phyloP scores from a whole-genome alignment of 2,113 vertebrate genomes.

The Xyrauchen texanus region DNA sequence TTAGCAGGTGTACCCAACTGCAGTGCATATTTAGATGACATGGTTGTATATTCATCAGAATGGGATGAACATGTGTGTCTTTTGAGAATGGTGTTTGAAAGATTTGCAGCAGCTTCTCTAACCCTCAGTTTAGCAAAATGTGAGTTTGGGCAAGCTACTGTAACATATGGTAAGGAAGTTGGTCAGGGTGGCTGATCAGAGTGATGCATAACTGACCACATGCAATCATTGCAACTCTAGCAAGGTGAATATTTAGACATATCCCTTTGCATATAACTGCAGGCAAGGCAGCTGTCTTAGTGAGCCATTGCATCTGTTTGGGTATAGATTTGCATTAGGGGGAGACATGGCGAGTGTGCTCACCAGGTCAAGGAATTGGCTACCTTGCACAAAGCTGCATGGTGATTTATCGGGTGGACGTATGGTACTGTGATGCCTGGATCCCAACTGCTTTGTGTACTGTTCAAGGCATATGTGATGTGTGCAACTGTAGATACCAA shows the following conservation, averaged over 20 bases:
- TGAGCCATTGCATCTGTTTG: slow-evolving; percentile 12
- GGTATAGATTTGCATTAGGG: neutral
- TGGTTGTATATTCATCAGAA: neutral
- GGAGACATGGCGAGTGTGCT: neutral
- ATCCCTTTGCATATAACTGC: neutral
- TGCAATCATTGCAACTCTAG: neutral
- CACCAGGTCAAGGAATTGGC: slow-evolving; percentile 3
- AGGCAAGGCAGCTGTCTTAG: neutral
- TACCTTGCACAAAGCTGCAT: neutral
- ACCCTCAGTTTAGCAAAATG: neutral
- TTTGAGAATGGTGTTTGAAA: neutral
- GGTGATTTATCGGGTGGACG: slow-evolving; percentile 12
- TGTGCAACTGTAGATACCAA: neutral
- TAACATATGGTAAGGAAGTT: no score
- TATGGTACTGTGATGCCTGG: slow-evolving; percentile 13
- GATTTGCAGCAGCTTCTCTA: neutral
- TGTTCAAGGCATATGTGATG: neutral
- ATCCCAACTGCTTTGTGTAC: neutral
- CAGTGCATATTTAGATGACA: neutral
- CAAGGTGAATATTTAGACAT: neutral
- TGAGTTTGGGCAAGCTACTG: no score
- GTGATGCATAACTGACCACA: neutral
- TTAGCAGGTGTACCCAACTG: neutral
- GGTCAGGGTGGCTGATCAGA: neutral
- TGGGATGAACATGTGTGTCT: neutral